phyloP scores from a whole-genome alignment of 1,140 invertebrate genomes.

The Drosophila tani region DNA sequence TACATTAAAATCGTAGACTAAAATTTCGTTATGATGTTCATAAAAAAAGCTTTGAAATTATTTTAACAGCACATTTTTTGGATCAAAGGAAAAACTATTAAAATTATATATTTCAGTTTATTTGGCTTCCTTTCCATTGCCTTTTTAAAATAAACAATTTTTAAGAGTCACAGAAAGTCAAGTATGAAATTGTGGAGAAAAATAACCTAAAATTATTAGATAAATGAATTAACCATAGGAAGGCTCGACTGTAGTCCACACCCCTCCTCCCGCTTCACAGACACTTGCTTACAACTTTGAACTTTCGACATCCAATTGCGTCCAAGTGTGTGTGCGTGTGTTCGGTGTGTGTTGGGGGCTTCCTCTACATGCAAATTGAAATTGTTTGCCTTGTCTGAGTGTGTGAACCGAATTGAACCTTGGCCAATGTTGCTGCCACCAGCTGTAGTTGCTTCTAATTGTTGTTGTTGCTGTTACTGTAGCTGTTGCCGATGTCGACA shows the following conservation, averaged over 20 bases:
- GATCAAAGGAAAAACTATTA: too few species aligned
- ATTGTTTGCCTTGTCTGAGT: conserved; percentile 80
- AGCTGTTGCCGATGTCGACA: conserved; percentile 58
- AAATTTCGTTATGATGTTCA: not conserved
- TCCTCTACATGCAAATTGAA: conserved; percentile 79
- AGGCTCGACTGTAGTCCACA: not conserved
- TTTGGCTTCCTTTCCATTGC: too few species aligned
- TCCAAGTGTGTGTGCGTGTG: conserved; percentile 7
- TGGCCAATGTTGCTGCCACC: conserved; percentile 57
- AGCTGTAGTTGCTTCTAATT: conserved; percentile 53
- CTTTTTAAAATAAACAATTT: too few species aligned
- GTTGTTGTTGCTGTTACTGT: conserved; percentile 29
- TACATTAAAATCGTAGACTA: not conserved
- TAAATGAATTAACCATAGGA: not conserved
- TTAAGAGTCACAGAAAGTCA: too few species aligned
- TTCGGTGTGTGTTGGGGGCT: conserved; percentile 47
- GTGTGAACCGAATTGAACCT: conserved; percentile 61
- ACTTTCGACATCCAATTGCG: conserved; percentile 40
- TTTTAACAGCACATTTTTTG: too few species aligned
- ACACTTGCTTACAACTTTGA: conserved; percentile 44
- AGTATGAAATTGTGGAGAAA: not conserved
- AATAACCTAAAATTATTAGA: not conserved
- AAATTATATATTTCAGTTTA: too few species aligned
- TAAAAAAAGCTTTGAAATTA: not conserved
- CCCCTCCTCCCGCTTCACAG: not conserved